phyloP scores from a whole-genome alignment of 2,888 invertebrate species.

The Eristalis intricaria region DNA sequence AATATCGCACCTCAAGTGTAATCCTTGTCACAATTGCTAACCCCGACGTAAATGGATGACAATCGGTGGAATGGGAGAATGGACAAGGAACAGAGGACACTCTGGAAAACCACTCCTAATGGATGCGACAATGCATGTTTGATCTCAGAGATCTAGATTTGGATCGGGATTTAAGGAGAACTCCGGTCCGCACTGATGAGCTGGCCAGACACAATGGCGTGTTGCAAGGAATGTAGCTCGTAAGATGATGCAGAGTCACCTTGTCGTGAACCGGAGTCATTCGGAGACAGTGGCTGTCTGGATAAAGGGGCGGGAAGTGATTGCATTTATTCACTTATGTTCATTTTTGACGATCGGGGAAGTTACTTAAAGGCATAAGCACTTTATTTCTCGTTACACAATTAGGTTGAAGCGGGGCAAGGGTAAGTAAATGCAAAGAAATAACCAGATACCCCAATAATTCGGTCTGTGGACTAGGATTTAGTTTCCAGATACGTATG shows the following conservation, averaged over 20 bases:
- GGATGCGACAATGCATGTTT: constrained; percentile 24
- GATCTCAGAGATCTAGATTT: constrained; percentile 40
- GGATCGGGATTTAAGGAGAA: constrained; percentile 29
- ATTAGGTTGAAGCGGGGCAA: too few relatives aligned
- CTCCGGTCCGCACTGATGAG: not conserved
- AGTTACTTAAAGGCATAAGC: too few relatives aligned
- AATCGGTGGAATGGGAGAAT: constrained; percentile 73
- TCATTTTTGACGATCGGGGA: too few relatives aligned
- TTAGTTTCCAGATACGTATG: too few relatives aligned
- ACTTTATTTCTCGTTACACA: too few relatives aligned
- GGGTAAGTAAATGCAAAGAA: too few relatives aligned
- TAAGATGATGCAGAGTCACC: not conserved
- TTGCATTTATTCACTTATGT: too few relatives aligned
- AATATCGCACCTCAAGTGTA: constrained; percentile 74
- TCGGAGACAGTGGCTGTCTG: not conserved
- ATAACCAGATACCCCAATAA: too few relatives aligned
- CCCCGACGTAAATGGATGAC: constrained; percentile 54
- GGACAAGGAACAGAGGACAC: not conserved
- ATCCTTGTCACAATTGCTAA: constrained; percentile 76
- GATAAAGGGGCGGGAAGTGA: not conserved
- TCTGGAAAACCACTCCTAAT: constrained; percentile 39
- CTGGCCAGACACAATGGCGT: constrained; percentile 41
- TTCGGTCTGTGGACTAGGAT: too few relatives aligned
- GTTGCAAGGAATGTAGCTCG: not conserved
- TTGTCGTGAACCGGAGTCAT: not conserved